Conservation (phyloP, 2,888 invertebrate genomes). For the Frankliniella intonsa region DNA sequence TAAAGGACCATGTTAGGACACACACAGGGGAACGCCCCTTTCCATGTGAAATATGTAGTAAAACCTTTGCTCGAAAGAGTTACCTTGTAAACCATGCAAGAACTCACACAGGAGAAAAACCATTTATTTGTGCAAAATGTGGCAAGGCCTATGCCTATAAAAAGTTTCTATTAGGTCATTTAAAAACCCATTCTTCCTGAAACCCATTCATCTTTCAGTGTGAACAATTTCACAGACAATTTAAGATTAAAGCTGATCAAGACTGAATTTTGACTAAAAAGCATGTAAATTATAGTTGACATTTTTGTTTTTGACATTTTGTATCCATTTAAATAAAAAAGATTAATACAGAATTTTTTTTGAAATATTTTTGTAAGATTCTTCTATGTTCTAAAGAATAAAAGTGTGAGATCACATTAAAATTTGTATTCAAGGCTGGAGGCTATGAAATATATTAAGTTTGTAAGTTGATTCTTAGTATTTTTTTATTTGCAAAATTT, state of each 20-base stretch:
- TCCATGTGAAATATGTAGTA: background rate
- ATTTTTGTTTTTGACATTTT: background rate
- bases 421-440: too few relatives aligned
- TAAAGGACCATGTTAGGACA: background rate
- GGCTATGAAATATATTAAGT: background rate
- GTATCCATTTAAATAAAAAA: too few relatives aligned
- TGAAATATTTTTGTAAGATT: background rate
- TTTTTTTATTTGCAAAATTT: constrained; percentile 19
- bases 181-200: background rate
- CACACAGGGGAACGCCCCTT: background rate
- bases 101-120: background rate
- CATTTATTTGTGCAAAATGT: background rate
- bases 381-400: background rate
- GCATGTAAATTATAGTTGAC: background rate
- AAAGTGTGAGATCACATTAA: background rate
- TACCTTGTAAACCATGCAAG: background rate
- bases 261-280: background rate
- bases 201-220: background rate
- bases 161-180: background rate
- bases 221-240: background rate
- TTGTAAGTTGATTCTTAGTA: background rate
- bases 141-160: background rate
- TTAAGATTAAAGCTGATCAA: background rate
- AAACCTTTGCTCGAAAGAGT: background rate
- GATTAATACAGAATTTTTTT: background rate